Percentiles rank a stretch among this genome's conserved stretches.
These are phyloP conservation scores for Phoebastria nigripes DNA, from an alignment of 2,797 vertebrate genomes.

Conservation along the genomic window DNA sequence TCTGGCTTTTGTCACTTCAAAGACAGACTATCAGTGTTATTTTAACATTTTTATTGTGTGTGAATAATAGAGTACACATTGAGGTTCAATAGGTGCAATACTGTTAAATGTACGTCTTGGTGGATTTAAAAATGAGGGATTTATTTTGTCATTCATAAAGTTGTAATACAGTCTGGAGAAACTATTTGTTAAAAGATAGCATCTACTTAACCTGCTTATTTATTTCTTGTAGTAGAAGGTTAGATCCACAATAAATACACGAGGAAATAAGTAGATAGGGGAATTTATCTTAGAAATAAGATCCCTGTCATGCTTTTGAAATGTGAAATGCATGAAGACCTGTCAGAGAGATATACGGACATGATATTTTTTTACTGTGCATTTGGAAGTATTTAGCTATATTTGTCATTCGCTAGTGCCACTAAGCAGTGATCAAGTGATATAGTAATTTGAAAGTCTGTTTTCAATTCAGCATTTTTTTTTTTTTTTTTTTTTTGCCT, in stretches of 20 bases:
- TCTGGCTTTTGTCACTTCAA: slow-evolving; percentile 72
- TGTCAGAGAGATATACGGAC: slow-evolving; percentile 83
- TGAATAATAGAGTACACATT: slow-evolving; percentile 75
- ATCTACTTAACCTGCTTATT: slow-evolving; percentile 96
- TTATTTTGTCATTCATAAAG: slow-evolving; percentile 85
- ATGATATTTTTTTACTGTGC: slow-evolving; percentile 85
- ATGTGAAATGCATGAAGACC: slow-evolving; percentile 83
- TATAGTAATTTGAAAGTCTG: slow-evolving; percentile 70
- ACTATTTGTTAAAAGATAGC: slow-evolving; percentile 94
- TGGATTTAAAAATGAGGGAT: slow-evolving; percentile 81
- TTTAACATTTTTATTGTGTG: slow-evolving; percentile 78
- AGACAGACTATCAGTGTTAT: slow-evolving; percentile 63
- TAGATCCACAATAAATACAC: slow-evolving; percentile 89
- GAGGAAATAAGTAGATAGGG: slow-evolving; percentile 81
- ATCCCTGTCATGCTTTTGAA: slow-evolving; percentile 84
- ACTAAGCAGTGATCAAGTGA: slow-evolving; percentile 73
- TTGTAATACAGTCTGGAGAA: slow-evolving; percentile 85
- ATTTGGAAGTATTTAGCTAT: slow-evolving; percentile 89
- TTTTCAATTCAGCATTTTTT: slow-evolving; percentile 29
- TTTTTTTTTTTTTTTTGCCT: neutral
- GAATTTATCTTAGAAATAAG: slow-evolving; percentile 87
- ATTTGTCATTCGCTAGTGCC: slow-evolving; percentile 74
- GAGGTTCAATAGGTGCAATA: slow-evolving; percentile 74
- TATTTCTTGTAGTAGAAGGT: slow-evolving; percentile 85
- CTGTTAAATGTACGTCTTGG: slow-evolving; percentile 75